Base-by-base conservation (phyloP, 2,888 invertebrate genomes). In the Tipula vernalis region DNA sequence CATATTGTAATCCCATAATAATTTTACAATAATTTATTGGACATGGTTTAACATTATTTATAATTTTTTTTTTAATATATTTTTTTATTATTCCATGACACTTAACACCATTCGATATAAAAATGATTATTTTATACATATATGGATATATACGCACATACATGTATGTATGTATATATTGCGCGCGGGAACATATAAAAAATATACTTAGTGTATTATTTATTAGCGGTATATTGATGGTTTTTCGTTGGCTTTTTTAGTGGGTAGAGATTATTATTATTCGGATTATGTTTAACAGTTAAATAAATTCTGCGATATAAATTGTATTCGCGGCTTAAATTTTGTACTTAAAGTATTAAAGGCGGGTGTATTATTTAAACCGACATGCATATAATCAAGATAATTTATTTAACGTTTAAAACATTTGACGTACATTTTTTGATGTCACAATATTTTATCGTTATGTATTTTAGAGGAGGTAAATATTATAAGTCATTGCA, bases 21-120 rank as follows among this genome's bases (percentile, higher is more conserved):
- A 84, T 84, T 84, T 84, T 39, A 41, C 84, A 36, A 84, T 41
- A 84, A 84, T 84, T 84, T 84, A 84, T 84, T 84, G 84, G 84
- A 84, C 84, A 84, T 84, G 84, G 39, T 39, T 84, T 83, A 83
- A 13, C 10, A 83, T 83, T 83, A 83, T 83, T 83, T 84, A 84
- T 84, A 84, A 71, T 71, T 71, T 71, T 84, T 15, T 39, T 84
- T 44, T 44, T 44, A 28, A 28, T 28, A 3, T 44, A n/a, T 6
- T 44, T 44, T 44, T 84, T 84, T 84, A 84, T 39, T 39, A 84
- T 84, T 39, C 84, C 84, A 15, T 84, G 84, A 41, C 84, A 84
- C 84, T 84, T 84, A 84, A 84, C 39, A 84, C 84, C 84, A 71
- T 28, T 71, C 71, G 10, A 71, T 71, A 71, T 71, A 71, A 71